Percentiles rank a stretch among this genome's conserved stretches.
Conservation (phyloP, 2,888 invertebrate species). For the Phaedon cochleariae region DNA sequence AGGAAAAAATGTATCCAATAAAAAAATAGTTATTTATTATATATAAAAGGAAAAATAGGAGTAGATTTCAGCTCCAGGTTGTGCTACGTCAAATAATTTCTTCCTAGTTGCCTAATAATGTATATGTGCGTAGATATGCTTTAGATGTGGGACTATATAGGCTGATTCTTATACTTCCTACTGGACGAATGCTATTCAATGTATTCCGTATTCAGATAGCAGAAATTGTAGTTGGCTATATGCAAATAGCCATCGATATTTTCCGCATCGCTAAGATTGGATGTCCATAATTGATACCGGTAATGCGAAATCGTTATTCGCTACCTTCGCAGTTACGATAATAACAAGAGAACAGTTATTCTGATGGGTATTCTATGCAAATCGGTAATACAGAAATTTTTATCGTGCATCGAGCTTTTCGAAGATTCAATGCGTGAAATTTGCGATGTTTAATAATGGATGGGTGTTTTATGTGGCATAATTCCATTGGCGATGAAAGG, state of each 20-base stretch:
- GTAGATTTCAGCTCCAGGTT: too few species aligned
- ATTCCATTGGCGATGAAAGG: not conserved
- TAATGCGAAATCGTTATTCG: constrained; percentile 25
- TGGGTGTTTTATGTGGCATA: not conserved
- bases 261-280: constrained; percentile 17
- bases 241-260: constrained; percentile 30
- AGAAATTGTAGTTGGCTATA: not conserved
- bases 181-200: too few species aligned
- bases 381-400: constrained; percentile 12
- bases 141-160: too few species aligned
- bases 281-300: constrained; percentile 22
- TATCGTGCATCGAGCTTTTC: constrained; percentile 19
- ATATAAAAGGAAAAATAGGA: too few species aligned
- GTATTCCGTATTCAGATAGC: too few species aligned
- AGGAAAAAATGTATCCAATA: too few species aligned
- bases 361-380: constrained; percentile 26
- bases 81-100: too few species aligned
- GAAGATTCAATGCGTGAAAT: constrained; percentile 7
- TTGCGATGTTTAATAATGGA: constrained; percentile 5
- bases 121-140: too few species aligned
- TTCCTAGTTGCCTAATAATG: too few species aligned
- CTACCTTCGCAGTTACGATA: constrained; percentile 28
- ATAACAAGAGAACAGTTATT: constrained; percentile 29
- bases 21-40: too few species aligned
- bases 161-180: too few species aligned